Percentiles rank a stretch among this genome's conserved stretches.
These are phyloP conservation scores for Cyphomyrus plagiostoma DNA, from an alignment of 2,113 vertebrate genomes.

Conservation along the genomic window DNA sequence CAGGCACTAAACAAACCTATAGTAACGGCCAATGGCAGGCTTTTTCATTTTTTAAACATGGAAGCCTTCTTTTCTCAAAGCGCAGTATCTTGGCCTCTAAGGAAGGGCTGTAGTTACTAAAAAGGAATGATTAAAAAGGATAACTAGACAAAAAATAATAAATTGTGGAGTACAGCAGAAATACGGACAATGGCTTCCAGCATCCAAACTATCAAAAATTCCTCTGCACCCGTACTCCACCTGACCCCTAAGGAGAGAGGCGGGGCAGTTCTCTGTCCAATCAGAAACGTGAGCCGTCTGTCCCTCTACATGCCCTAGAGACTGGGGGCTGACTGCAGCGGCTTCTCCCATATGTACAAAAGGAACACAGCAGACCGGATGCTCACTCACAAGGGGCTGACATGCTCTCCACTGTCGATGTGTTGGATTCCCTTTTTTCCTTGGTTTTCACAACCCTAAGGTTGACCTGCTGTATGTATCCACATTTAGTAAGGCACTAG, in stretches of 20 bases:
- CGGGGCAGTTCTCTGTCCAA: not conserved
- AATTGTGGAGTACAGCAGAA: not conserved
- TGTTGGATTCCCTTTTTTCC: not conserved
- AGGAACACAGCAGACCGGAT: not conserved
- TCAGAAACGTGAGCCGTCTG: not conserved
- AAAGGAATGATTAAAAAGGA: not conserved
- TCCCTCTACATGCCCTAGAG: not conserved
- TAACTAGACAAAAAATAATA: not conserved
- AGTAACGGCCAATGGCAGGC: not conserved
- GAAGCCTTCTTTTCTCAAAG: not conserved
- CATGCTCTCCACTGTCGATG: not conserved
- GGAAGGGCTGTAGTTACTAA: not conserved
- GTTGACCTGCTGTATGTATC: not conserved
- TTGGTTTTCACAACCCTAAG: not conserved
- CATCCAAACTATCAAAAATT: not conserved
- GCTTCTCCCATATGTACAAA: not conserved
- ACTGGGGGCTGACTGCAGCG: not conserved
- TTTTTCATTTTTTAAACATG: not conserved
- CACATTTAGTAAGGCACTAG: constrained; percentile 14
- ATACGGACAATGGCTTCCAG: not conserved
- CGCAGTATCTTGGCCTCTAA: not conserved
- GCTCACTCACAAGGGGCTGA: not conserved
- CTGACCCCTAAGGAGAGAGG: not conserved
- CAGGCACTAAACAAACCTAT: not conserved
- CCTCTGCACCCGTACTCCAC: not conserved